Evolutionary conservation across 2,888 invertebrate genomes (phyloP), one percentile per base, ranked within the genome.

Genomic region (Mesorhabditis sp.): DNA sequence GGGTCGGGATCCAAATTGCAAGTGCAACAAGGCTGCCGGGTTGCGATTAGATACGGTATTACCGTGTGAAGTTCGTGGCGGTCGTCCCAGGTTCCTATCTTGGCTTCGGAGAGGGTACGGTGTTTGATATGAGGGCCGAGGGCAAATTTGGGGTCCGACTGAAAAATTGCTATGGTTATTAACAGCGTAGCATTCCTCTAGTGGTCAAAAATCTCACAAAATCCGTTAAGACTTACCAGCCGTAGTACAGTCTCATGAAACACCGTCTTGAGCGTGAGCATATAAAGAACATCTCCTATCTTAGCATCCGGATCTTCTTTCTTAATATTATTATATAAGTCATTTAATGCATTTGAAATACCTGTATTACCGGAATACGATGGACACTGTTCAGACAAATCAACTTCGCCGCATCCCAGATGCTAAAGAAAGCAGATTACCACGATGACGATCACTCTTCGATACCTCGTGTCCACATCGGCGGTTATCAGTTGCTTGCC

Each of bases 391-490:
- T 84, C 68, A 80, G 70, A 28, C 79, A 73, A 71, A 84, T 78
- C 65, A 83, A 75, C 43, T 79, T 74, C 42, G 83, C 80, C 28
- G 83, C 81, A 61, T 84, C 83, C 84, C 84, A 84, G 62, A 82
- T 78, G 70, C 83, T 81, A 70, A 71, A 79, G 68, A 64, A 66
- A 15, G 15, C 45, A 42, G 61, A 10, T 65, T 70, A 64, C 7
- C 45, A 50, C 15, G 7, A 13, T 50, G 7, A 13, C 58, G 58
- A 2, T 2, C 58, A 50, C 7, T 13, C 58, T 13, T n/a, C 4
- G 10, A 44, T 15, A 70, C 70, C 70, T 70, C 3, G 65, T 69
- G 5, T 43, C 45, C 28, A 66, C 69, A 42, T 72, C 69, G 43
- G 65, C 50, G 6, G 63, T 58, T 28, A 72, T 69, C 67, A 72